Conservation (phyloP, 2,113 vertebrate species). For the Morone chrysops region DNA sequence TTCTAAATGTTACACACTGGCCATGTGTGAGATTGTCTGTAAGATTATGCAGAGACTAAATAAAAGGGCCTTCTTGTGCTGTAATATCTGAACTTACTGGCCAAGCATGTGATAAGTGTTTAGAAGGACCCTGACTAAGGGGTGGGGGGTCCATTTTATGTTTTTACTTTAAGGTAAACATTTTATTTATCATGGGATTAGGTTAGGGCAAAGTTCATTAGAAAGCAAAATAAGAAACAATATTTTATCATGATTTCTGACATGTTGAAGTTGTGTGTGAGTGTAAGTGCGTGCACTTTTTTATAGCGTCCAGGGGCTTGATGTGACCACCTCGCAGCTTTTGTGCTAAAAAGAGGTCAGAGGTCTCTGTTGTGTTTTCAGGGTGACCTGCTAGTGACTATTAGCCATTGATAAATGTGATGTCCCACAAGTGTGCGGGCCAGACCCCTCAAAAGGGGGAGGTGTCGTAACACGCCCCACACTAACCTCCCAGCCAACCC, state of each 20-base stretch:
- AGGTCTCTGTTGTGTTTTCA: conserved; percentile 88
- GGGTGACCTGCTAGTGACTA: conserved; percentile 88
- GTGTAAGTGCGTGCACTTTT: conserved; percentile 35
- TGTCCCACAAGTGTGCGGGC: conserved; percentile 87
- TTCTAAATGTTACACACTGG: not conserved
- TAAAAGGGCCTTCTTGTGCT: conserved; percentile 59
- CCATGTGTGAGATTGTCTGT: conserved; percentile 56
- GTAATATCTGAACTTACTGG: conserved; percentile 50
- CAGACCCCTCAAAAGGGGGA: conserved; percentile 84
- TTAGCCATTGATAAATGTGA: conserved; percentile 89
- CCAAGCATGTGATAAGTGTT: conserved; percentile 66
- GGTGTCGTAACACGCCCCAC: conserved; percentile 80
- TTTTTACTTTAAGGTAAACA: conserved; percentile 17
- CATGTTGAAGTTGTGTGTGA: conserved; percentile 5
- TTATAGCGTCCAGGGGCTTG: conserved; percentile 52
- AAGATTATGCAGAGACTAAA: conserved; percentile 45
- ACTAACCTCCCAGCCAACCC: conserved; percentile 76
- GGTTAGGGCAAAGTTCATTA: not conserved
- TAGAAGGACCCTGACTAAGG: conserved; percentile 37
- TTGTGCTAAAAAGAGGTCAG: conserved; percentile 83
- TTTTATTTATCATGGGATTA: conserved; percentile 29
- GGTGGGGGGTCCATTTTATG: conserved; percentile 16
- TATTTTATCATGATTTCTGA: conserved; percentile 7
- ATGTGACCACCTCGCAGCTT: conserved; percentile 75
- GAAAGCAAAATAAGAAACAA: not conserved